These are phyloP conservation scores for Oreortyx pictus DNA, from an alignment of 2,797 vertebrate species.

Conservation along the genomic window DNA sequence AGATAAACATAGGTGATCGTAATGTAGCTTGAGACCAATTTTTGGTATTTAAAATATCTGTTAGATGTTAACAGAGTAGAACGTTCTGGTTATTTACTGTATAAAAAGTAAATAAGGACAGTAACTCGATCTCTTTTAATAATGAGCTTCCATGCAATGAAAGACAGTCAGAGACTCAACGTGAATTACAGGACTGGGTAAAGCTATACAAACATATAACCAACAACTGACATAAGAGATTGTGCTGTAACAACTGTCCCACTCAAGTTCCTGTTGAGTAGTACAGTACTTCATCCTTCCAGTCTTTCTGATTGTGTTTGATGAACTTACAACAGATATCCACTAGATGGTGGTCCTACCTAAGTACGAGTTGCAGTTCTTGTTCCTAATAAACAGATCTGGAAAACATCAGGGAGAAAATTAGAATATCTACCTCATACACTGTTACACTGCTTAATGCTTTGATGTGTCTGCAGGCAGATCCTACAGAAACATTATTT, in stretches of 20 bases:
- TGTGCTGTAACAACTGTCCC: slow-evolving; percentile 24
- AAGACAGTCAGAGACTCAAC: background rate
- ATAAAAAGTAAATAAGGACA: background rate
- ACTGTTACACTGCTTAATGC: background rate
- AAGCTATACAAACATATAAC: background rate
- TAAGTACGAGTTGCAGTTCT: background rate
- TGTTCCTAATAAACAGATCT: background rate
- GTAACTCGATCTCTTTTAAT: background rate
- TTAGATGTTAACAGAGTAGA: background rate
- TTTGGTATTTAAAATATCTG: background rate
- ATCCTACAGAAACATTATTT: background rate
- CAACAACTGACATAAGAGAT: background rate
- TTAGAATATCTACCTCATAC: background rate
- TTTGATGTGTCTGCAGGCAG: accelerated
- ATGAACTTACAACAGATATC: slow-evolving; percentile 22
- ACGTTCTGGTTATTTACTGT: background rate
- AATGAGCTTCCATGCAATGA: background rate
- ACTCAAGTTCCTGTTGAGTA: background rate
- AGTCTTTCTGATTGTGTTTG: background rate
- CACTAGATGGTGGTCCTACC: slow-evolving; percentile 56
- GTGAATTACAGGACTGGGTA: background rate
- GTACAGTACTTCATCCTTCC: background rate
- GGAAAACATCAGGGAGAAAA: background rate
- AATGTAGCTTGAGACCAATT: background rate
- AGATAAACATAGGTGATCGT: background rate